Evolutionary conservation across 2,888 invertebrate genomes (phyloP).

Genomic region (Drepana falcataria): DNA sequence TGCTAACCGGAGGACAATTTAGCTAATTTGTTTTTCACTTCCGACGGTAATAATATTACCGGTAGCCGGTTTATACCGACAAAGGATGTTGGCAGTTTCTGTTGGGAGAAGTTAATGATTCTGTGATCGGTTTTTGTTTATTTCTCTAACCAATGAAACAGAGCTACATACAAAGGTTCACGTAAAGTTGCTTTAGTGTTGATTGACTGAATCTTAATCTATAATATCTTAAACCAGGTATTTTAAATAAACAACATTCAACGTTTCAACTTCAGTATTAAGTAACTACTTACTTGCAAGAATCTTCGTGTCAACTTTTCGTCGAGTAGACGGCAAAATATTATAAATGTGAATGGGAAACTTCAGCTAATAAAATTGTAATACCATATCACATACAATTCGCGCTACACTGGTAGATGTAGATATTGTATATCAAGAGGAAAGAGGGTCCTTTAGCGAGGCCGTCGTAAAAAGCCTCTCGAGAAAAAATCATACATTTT

Average conservation of each 20-base stretch:
- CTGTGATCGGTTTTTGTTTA: too few relatives aligned
- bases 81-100: background rate
- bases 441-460: background rate
- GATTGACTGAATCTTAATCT: too few relatives aligned
- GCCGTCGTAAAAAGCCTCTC: background rate
- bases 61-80: background rate
- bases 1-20: background rate
- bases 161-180: too few relatives aligned
- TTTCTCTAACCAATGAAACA: too few relatives aligned
- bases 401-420: background rate
- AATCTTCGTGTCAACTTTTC: background rate
- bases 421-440: conserved; percentile 1
- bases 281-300: too few relatives aligned
- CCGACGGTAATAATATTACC: background rate
- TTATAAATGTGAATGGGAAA: too few relatives aligned
- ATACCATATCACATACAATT: background rate
- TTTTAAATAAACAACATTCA: too few relatives aligned
- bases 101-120: background rate
- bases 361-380: background rate
- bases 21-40: conserved; percentile 1
- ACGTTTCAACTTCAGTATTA: too few relatives aligned
- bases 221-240: too few relatives aligned
- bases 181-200: too few relatives aligned
- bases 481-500: conserved; percentile 5
- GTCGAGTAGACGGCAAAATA: background rate